Evolutionary conservation across 2,797 vertebrate genomes (phyloP), one percentile per base, ranked within the genome.

Genomic region (Mus minutoides): DNA sequence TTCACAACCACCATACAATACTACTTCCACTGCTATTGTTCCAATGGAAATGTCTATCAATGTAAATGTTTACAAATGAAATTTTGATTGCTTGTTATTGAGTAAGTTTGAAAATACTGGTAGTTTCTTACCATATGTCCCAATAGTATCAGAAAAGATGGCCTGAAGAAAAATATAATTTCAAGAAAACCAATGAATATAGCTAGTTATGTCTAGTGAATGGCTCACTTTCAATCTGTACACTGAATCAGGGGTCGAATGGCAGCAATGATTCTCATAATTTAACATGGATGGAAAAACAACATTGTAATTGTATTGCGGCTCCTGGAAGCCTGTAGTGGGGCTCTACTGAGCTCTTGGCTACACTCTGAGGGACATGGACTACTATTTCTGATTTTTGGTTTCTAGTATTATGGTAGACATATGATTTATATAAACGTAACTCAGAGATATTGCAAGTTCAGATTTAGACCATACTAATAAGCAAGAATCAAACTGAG

Each of bases 341-440:
- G 49, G 24, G 29, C 8, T 13, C 54, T 58, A 17, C 8, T 87
- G 56, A 11, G 16, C 26, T 31, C 62, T 52, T 22, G 12, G 31
- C 0, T 56, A 21, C 0, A 71, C 1, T 84, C 16, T 78, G 3
- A 52, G 10, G 0, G n/a, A 11, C 29, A 1, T 43, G 3, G 7
- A 6, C 37, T n/a, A 43, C 14, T 1, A 1, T 52, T 4, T 8
- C 16, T 34, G 0, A 29, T 86, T 24, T 73, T 73, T 29, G 12
- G 4, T 4, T 46, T 22, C 7, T 90, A 54, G 54, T 11, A 24
- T 71, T 94, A 46, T 40, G n/a, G 37, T 62, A 62, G 26, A 79
- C 1, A 64, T 56, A 60, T 71, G 37, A 88, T 46, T 90, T 54
- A 52, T 83, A 56, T 2, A 24, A 54, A 14, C 1, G 43, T 26